These are phyloP conservation scores for Drosophila oshimai DNA, from an alignment of 1,140 invertebrate genomes.

Conservation along the genomic window DNA sequence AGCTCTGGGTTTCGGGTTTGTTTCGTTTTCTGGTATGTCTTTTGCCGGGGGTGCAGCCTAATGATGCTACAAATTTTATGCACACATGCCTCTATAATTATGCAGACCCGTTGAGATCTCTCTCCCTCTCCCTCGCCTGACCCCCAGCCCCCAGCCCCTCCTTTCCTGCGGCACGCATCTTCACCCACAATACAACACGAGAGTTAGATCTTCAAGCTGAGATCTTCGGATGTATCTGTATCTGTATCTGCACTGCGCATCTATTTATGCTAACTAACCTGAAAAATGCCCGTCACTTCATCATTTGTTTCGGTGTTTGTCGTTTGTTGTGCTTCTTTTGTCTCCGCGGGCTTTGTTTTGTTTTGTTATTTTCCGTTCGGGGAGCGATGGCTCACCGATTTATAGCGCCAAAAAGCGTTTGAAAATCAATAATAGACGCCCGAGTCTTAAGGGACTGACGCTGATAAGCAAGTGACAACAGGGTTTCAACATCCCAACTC, in stretches of 20 bases:
- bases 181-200: conserved; percentile 34
- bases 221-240: conserved; percentile 10
- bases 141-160: conserved; percentile 1
- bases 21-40: conserved; percentile 31
- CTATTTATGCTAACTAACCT: conserved; percentile 70
- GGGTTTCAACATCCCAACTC: conserved; percentile 44
- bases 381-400: conserved; percentile 56
- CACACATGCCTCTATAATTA: conserved; percentile 75
- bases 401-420: conserved; percentile 71
- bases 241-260: conserved; percentile 66
- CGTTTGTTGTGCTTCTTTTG: conserved; percentile 38
- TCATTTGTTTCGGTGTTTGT: conserved; percentile 36
- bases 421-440: conserved; percentile 69
- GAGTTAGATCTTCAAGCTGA: conserved; percentile 8
- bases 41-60: conserved; percentile 76
- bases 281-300: conserved; percentile 63
- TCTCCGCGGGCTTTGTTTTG: conserved; percentile 27
- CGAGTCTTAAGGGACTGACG: conserved; percentile 23
- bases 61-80: conserved; percentile 79
- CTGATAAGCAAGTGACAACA: conserved; percentile 73
- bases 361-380: conserved; percentile 5
- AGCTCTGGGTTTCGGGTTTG: conserved; percentile 13
- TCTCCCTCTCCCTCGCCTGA: background rate
- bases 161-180: conserved; percentile 1
- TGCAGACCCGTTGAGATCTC: conserved; percentile 40